Evolutionary conservation across 2,797 vertebrate genomes (phyloP), one percentile per base, ranked within the genome.

Genomic region (Oreortyx pictus): DNA sequence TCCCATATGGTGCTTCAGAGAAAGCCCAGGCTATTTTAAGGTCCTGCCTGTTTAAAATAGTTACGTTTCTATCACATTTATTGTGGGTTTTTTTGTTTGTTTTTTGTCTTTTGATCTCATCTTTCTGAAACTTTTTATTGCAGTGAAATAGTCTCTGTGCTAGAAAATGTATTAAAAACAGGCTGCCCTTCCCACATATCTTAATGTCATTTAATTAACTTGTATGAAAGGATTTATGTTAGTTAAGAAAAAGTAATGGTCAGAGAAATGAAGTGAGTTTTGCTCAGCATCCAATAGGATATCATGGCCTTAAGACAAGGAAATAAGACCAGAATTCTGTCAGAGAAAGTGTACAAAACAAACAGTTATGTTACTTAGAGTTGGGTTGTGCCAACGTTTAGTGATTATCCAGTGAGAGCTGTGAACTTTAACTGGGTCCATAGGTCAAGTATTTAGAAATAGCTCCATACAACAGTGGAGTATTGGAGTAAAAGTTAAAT

Each of bases 191-290:
- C 46, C 15, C 49, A 0, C 25, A 0, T 66, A 9, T 50, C n/a
- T 92, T 44, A 12, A 62, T 61, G 20, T 62, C 78, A 27, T 50
- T 90, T 83, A 23, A 64, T 83, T 70, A 84, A 86, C 33, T 72
- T 62, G 4, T 0, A 3, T n/a, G 39, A 62, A 64, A 65, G 37
- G 35, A 62, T 9, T 50, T 50, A 27, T 14, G 8, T 50, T 25
- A 25, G 13, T 49, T 49, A 49, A 46, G 9, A 11, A 49, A 49
- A 49, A 49, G 47, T 2, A 65, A 54, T 19, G 59, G 22, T 22
- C 43, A 86, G 56, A n/a, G 18, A 89, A 49, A 79, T 49, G 33
- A 82, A 70, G n/a, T 14, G 20, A 50, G 33, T 81, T 86, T 52
- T 86, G 14, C 33, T 75, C 81, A 46, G 50, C 82, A 67, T 76